These are phyloP conservation scores for Xestobium rufovillosum DNA, from an alignment of 2,888 invertebrate species.

Conservation along the genomic window DNA sequence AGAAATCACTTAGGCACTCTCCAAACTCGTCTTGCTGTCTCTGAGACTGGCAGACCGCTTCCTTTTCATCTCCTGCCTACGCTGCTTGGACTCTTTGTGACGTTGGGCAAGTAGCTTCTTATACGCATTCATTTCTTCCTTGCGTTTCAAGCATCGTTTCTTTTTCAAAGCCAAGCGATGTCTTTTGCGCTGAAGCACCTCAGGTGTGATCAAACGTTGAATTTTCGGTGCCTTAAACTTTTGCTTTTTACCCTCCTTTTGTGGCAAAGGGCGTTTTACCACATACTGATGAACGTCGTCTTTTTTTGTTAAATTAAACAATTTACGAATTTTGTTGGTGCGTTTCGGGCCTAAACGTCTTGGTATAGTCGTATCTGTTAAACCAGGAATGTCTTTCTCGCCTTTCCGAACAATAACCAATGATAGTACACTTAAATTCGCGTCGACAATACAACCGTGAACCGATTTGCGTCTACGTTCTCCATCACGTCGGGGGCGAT, in stretches of 20 bases:
- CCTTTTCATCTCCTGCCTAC: slow-evolving; percentile 51
- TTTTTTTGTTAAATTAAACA: slow-evolving; percentile 68
- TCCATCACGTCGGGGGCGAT: slow-evolving; percentile 84
- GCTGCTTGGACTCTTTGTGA: slow-evolving; percentile 52
- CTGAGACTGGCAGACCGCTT: slow-evolving; percentile 74
- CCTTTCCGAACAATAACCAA: slow-evolving; percentile 92
- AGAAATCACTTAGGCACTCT: slow-evolving; percentile 49
- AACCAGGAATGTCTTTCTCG: slow-evolving; percentile 53
- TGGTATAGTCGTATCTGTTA: slow-evolving; percentile 74
- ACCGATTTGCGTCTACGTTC: slow-evolving; percentile 97
- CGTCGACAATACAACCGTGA: slow-evolving; percentile 95
- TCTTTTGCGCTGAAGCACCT: slow-evolving; percentile 61
- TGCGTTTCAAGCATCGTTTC: slow-evolving; percentile 55
- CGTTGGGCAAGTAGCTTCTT: slow-evolving; percentile 65
- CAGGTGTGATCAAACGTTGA: slow-evolving; percentile 70
- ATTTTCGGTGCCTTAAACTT: slow-evolving; percentile 69
- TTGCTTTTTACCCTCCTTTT: slow-evolving; percentile 53
- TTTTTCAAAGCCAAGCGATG: slow-evolving; percentile 63
- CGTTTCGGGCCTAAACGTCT: slow-evolving; percentile 71
- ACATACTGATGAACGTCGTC: slow-evolving; percentile 75
- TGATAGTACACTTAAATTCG: slow-evolving; percentile 87
- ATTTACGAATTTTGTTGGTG: slow-evolving; percentile 68
- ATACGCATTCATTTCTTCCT: slow-evolving; percentile 64
- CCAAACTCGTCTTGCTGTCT: slow-evolving; percentile 74
- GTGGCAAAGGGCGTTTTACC: slow-evolving; percentile 56